Base-by-base conservation (phyloP, 1,140 invertebrate species). In the Diachasma alloeum region DNA sequence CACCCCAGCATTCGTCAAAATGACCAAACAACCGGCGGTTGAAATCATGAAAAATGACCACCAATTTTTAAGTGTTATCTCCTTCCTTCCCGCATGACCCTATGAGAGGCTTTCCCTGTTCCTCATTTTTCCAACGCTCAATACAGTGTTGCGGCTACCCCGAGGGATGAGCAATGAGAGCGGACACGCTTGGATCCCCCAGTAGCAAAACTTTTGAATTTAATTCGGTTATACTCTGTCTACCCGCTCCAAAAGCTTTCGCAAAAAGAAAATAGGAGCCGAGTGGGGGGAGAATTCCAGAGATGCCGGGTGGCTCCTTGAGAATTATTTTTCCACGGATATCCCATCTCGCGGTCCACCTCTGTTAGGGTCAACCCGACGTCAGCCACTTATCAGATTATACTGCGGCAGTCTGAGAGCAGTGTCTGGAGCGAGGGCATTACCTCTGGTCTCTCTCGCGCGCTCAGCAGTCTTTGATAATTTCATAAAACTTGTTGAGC, bases 221-320 rank as follows among this genome's bases (percentile, higher is more conserved):
- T 74, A 74, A 74, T 74, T 74, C 72, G 72, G 44, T 74, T 74
- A 74, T 36, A 74, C 31, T 74, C 72, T 5, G 72, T 63, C 72
- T 56, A 44, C 72, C 56, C 63, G 56, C 53, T 22, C 56, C 44
- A 39, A 36, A 59, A 59, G 48, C 15, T 53, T 53, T 66, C 59
- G 39, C 36, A 63, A 24, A 22, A 63, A 37, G 19, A 37, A 53
- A 53, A 53, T 53, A 53, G n/a, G 15, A 53, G 48, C 15, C 4
- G 6, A 46, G 10, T 46, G 44, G 44, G 39, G 9, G 39, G 39
- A 9, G 39, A 11, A 42, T 42, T 42, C 10, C 13, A 42, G 39
- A 42, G 39, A 42, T 9, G 1, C 39, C 10, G 39, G 39, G 39
- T 42, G 2, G 31, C 48, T 53, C 48, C 48, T 46, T 46, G 48